Percentiles rank a stretch among this genome's conserved stretches.
Conservation (phyloP, 2,888 invertebrate genomes). For the Eupithecia tripunctaria region DNA sequence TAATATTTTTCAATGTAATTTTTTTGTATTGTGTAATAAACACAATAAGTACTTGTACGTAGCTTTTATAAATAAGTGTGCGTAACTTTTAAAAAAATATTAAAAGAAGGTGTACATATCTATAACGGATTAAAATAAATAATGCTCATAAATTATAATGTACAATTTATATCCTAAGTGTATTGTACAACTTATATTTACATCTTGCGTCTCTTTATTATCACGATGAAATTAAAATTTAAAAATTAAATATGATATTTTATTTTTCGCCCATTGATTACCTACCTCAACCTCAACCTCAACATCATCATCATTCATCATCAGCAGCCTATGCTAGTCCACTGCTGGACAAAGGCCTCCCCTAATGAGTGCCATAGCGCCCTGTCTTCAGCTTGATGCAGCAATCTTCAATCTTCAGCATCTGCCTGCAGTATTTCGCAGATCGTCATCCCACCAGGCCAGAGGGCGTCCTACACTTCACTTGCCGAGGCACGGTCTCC, state of each 20-base stretch:
- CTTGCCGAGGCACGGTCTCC: too few relatives aligned
- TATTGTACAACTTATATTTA: conserved; percentile 79
- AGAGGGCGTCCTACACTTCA: too few relatives aligned
- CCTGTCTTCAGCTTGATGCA: too few relatives aligned
- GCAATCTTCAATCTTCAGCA: too few relatives aligned
- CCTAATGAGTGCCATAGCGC: too few relatives aligned
- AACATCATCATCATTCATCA: too few relatives aligned
- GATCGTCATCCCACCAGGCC: too few relatives aligned
- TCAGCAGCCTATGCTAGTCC: too few relatives aligned
- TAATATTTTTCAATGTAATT: not conserved
- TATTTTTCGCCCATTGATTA: conserved; percentile 39
- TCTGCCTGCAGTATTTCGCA: too few relatives aligned
- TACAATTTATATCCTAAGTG: conserved; percentile 63
- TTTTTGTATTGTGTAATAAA: not conserved
- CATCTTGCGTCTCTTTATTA: conserved; percentile 80
- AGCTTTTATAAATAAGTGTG: conserved; percentile 67
- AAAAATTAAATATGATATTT: conserved; percentile 52
- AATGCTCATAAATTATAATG: conserved; percentile 77
- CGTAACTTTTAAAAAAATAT: conserved; percentile 55
- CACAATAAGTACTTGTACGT: conserved; percentile 36
- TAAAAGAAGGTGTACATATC: conserved; percentile 77
- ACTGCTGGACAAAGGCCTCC: too few relatives aligned
- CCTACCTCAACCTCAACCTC: too few relatives aligned
- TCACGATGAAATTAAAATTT: conserved; percentile 77
- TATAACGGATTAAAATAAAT: conserved; percentile 63